Percentiles rank a stretch among this genome's conserved stretches.
Evolutionary conservation across 2,113 vertebrate genomes (phyloP).

Genomic region (Aegotheles bennettii): DNA sequence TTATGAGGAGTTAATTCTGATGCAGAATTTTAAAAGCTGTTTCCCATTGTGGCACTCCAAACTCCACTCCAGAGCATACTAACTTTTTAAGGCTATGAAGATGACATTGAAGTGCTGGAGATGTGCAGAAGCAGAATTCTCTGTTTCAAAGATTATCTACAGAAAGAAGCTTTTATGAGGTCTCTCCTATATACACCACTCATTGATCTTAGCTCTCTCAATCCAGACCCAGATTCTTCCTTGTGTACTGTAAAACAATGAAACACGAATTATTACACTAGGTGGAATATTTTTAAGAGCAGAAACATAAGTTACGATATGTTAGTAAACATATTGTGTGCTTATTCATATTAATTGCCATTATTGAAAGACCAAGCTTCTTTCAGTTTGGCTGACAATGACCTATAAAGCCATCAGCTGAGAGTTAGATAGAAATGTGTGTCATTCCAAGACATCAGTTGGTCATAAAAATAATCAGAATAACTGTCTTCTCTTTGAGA

Average conservation of each 20-base stretch:
- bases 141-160: background rate
- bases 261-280: background rate
- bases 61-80: background rate
- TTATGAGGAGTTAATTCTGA: background rate
- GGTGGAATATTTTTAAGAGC: background rate
- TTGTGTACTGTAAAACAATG: background rate
- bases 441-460: background rate
- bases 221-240: background rate
- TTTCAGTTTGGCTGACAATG: background rate
- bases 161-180: background rate
- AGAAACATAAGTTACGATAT: background rate
- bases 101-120: background rate
- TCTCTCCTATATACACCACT: background rate
- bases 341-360: background rate
- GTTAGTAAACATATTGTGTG: background rate
- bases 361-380: background rate
- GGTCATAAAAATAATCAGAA: background rate
- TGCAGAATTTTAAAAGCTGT: background rate
- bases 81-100: background rate
- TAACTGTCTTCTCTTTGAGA: background rate
- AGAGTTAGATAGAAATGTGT: background rate
- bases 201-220: background rate
- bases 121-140: background rate
- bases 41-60: background rate
- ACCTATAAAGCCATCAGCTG: background rate